Evolutionary conservation across 2,797 vertebrate species (phyloP).

Genomic region (Malacoraja senta): DNA sequence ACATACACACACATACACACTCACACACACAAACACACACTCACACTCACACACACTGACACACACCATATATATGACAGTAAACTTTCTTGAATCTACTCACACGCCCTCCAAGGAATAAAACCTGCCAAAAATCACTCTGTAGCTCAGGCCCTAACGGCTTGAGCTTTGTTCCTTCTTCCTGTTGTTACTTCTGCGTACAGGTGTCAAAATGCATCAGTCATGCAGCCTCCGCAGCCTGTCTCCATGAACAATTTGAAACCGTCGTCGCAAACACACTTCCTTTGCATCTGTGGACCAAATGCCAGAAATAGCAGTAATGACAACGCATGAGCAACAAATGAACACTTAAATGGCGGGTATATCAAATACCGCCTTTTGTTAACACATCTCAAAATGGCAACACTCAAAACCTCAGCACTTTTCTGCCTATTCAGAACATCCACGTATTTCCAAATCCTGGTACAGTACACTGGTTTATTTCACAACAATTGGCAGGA

Average conservation of each 20-base stretch:
- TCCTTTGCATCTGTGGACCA: background rate
- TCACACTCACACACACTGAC: no score
- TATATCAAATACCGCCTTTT: background rate
- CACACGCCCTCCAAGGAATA: no score
- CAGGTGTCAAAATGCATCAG: background rate
- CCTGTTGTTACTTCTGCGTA: background rate
- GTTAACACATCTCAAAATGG: background rate
- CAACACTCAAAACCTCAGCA: background rate
- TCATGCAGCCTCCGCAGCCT: background rate
- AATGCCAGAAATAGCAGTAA: background rate
- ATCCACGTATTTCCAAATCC: background rate
- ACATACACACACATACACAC: no score
- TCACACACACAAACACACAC: no score
- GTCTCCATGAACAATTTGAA: background rate
- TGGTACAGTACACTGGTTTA: background rate
- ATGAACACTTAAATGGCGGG: background rate
- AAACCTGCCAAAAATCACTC: no score
- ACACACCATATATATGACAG: no score
- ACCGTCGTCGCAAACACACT: background rate
- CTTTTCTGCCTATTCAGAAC: background rate
- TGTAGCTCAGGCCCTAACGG: no score
- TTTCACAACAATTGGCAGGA: background rate
- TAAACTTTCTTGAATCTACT: no score
- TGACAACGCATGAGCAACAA: background rate
- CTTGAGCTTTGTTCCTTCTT: no score